phyloP scores from a whole-genome alignment of 2,797 vertebrate genomes.

The Micrastur ruficollis region DNA sequence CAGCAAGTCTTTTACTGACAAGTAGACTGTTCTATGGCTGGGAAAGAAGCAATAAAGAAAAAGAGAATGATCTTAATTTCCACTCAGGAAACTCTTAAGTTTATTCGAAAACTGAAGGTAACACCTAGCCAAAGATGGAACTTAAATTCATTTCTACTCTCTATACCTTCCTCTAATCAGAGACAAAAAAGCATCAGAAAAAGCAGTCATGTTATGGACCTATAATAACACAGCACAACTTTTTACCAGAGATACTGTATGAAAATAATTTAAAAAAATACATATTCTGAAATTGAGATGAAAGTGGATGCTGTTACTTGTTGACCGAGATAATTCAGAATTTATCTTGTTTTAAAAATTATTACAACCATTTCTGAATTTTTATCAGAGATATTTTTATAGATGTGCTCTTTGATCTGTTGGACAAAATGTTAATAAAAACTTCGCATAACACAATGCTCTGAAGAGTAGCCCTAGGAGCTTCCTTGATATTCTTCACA shows the following conservation, averaged over 20 bases:
- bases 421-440: background rate
- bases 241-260: background rate
- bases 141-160: background rate
- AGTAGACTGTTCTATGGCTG: background rate
- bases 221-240: background rate
- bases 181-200: background rate
- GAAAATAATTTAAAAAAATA: background rate
- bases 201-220: background rate
- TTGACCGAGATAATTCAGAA: background rate
- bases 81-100: background rate
- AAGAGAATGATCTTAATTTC: background rate
- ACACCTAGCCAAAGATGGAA: background rate
- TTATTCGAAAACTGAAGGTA: background rate
- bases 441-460: accelerated
- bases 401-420: background rate
- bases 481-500: background rate
- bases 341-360: background rate
- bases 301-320: background rate
- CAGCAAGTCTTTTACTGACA: background rate
- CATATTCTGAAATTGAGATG: background rate
- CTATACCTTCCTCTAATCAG: background rate
- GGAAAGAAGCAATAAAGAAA: background rate
- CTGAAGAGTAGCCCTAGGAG: background rate
- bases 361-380: background rate
- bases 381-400: background rate